Evolutionary conservation across 2,888 invertebrate genomes (phyloP), one percentile per base, ranked within the genome.

Genomic region (Auanema freiburgensis): DNA sequence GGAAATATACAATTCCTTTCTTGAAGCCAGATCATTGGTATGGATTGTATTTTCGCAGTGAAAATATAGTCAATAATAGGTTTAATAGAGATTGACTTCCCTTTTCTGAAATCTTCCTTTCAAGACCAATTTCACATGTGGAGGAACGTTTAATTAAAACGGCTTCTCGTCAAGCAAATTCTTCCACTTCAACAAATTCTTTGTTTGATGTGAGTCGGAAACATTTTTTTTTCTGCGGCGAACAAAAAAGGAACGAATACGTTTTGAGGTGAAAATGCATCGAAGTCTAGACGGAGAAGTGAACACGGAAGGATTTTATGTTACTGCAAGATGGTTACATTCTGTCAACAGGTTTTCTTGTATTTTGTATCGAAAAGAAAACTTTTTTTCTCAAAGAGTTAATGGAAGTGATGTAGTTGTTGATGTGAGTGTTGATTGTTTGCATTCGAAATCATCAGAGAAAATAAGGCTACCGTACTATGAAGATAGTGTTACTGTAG

Each of bases 1-100:
- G 81, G 8, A 68, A 79, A 14, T 82, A 82, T 65, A 83, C 81
- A 3, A 75, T 82, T 51, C 79, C 78, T 52, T 82, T 79, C 57
- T 71, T 82, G 24, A 72, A 72, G 25, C 82, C 82, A 1, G 75
- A 76, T 52, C 69, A 69, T 16, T 80, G 77, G 76, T 82, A 82
- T 43, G 82, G 82, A 0, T 65, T 82, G 18, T 44, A 65, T 10
- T 76, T 71, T 56, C 56, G 65, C 50, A 68, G 70, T 56, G 74
- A 74, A 41, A 71, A 74, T 42, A 41, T 53, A 50, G 64, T 70
- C 3, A 57, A 70, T 14, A 63, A 63, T 44, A 52, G 53, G 63
- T 58, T 21, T 16, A 53, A 41, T 14, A 18, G 41, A 33, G 3
- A 33, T 33, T 33, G 33, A 8, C 33, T 5, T n/a, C n/a, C 33